A percentile compares a stretch with the other conserved stretches of the same genome.
phyloP scores from a whole-genome alignment of 2,113 vertebrate species.

The Coryphaenoides rupestris region DNA sequence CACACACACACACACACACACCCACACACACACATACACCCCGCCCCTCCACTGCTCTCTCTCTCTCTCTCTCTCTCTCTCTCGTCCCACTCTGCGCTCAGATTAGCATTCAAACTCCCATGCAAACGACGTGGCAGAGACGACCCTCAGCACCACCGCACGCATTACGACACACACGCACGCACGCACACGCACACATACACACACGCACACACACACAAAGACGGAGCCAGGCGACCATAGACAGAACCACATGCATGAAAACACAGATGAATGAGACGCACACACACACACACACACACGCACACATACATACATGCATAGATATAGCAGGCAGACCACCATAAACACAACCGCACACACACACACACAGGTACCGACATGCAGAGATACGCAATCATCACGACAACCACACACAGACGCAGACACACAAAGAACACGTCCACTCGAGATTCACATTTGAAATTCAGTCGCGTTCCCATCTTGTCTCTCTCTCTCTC shows the following conservation, averaged over 20 bases:
- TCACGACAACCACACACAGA: slow-evolving; percentile 14
- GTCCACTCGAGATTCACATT: slow-evolving; percentile 26
- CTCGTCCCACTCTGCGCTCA: slow-evolving; percentile 35
- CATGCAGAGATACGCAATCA: too few species aligned
- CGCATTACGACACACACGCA: slow-evolving; percentile 9
- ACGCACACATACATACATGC: too few species aligned
- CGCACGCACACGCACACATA: slow-evolving; percentile 16
- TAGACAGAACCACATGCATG: neutral
- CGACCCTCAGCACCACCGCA: too few species aligned
- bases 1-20: too few species aligned
- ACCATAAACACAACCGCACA: too few species aligned
- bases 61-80: slow-evolving; percentile 9
- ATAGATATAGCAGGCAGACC: too few species aligned
- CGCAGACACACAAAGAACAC: slow-evolving; percentile 26
- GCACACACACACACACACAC: too few species aligned
- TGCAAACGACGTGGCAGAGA: slow-evolving; percentile 9
- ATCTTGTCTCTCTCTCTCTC: slow-evolving; percentile 20
- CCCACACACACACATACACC: too few species aligned
- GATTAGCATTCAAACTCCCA: slow-evolving; percentile 63
- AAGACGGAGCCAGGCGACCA: too few species aligned
- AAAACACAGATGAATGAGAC: too few species aligned
- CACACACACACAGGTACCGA: too few species aligned
- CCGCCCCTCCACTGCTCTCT: slow-evolving; percentile 32
- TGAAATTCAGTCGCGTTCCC: slow-evolving; percentile 58
- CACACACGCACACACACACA: slow-evolving; percentile 1